These are phyloP conservation scores for Minunthozetes semirufus DNA, from an alignment of 2,888 invertebrate genomes.

Conservation along the genomic window DNA sequence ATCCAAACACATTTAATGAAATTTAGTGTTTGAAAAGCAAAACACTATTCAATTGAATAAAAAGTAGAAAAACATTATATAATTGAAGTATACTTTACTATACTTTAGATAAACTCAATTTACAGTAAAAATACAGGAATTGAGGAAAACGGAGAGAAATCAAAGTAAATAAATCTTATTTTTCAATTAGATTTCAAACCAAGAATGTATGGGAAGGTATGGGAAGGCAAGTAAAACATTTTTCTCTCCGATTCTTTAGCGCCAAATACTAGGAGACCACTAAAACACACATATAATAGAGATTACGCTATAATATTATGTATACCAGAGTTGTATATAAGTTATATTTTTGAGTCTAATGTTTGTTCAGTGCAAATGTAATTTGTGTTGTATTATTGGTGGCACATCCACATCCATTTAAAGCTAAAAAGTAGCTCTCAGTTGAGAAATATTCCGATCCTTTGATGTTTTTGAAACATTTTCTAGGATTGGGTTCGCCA, in stretches of 20 bases:
- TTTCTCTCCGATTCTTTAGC: not conserved
- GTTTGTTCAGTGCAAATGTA: constrained; percentile 1
- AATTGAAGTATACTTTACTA: not conserved
- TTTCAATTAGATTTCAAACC: constrained; percentile 16
- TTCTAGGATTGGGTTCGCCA: not conserved
- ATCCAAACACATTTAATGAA: too few relatives aligned
- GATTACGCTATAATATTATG: not conserved
- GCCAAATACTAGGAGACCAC: not conserved
- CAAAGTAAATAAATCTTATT: constrained; percentile 19
- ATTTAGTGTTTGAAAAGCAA: too few relatives aligned
- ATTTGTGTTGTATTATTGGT: not conserved
- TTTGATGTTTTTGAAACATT: not conserved
- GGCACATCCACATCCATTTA: not conserved
- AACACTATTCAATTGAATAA: not conserved
- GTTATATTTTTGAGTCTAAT: constrained; percentile 6
- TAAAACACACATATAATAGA: not conserved
- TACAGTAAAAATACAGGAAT: not conserved
- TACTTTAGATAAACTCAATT: not conserved
- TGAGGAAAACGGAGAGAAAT: not conserved
- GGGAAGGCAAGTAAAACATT: not conserved
- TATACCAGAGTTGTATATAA: not conserved
- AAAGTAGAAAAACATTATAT: not conserved
- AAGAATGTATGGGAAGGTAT: not conserved
- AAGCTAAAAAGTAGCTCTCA: constrained; percentile 14
- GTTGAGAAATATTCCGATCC: not conserved